Evolutionary conservation across 2,797 vertebrate genomes (phyloP), one percentile per base, ranked within the genome.

Genomic region (Glossophaga mutica): DNA sequence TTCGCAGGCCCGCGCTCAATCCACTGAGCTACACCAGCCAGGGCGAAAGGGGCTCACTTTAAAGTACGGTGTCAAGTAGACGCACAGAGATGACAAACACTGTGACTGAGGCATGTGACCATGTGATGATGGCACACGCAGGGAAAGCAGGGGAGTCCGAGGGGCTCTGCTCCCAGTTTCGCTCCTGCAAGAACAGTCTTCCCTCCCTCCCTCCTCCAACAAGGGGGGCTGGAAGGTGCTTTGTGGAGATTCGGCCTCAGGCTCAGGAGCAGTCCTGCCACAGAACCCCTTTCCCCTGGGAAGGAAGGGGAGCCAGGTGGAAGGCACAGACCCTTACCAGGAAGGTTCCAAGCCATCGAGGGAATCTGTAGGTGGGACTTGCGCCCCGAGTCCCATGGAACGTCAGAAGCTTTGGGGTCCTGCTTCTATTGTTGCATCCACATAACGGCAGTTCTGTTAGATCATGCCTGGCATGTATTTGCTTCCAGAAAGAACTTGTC

Each of bases 351-450:
- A 57, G 57, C n/a, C 78, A 16, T 7, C 0, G 0, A 32, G 22
- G 44, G 37, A 34, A 5, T 52, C 82, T 22, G 9, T 42, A 21
- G 6, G 32, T 4, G n/a, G 34, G 57, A 46, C 42, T 32, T 22
- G 19, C 9, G 26, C 3, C 34, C 57, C 12, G 42, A 12, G 22
- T 90, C 44, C 73, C 22, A 12, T 19, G 29, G 67, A 59, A 59
- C 0, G 0, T 57, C 34, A 22, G n/a, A 10, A 68, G 29, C 0
- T 0, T 42, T 3, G 4, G 26, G 16, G 37, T 21, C 57, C 83
- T 32, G 8, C 70, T 94, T 94, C 78, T 70, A 16, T 7, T 32
- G 52, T 7, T 24, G 52, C n/a, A 34, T 5, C 24, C 26, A 81
- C 21, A 11, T 22, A 26, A 29, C 2, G 5, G 57, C 12, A 21